phyloP scores from a whole-genome alignment of 2,797 vertebrate genomes.

The Eidolon dupreanum region DNA sequence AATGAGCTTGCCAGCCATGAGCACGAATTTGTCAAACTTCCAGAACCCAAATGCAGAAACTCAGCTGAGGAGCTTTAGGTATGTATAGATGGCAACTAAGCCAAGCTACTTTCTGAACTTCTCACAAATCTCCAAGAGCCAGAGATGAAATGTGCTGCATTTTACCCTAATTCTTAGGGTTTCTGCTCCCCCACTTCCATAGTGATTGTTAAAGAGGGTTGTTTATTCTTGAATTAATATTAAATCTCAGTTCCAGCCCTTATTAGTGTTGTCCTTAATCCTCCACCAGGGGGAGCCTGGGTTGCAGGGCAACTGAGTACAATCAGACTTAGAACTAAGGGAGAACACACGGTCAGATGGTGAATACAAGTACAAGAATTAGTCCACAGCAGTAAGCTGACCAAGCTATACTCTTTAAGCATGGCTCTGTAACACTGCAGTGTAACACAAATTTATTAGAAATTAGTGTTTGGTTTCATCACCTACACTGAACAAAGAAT shows the following conservation, averaged over 20 bases:
- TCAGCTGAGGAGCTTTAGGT: background rate
- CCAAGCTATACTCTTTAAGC: background rate
- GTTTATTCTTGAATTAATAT: slow-evolving; percentile 42
- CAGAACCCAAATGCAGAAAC: background rate
- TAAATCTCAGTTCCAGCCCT: slow-evolving; percentile 61
- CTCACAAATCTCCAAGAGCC: slow-evolving; percentile 18
- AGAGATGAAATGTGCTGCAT: slow-evolving; percentile 32
- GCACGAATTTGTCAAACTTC: background rate
- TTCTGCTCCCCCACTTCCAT: background rate
- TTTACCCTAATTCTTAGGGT: slow-evolving; percentile 18
- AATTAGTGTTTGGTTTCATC: slow-evolving; percentile 72
- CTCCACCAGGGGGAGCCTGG: slow-evolving; percentile 43
- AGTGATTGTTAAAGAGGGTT: slow-evolving; percentile 45
- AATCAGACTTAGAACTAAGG: background rate
- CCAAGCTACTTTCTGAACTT: slow-evolving; percentile 10
- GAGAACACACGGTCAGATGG: background rate
- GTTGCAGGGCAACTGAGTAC: background rate
- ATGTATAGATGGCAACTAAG: background rate
- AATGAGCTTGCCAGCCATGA: background rate
- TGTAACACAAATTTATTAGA: slow-evolving; percentile 74
- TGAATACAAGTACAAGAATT: background rate
- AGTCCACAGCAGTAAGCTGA: background rate
- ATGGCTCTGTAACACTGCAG: background rate
- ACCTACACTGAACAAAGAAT: background rate
- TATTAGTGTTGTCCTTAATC: slow-evolving; percentile 53